Percentiles rank a stretch among this genome's conserved stretches.
phyloP scores from a whole-genome alignment of 2,888 invertebrate genomes.

The Bellardia pandia region DNA sequence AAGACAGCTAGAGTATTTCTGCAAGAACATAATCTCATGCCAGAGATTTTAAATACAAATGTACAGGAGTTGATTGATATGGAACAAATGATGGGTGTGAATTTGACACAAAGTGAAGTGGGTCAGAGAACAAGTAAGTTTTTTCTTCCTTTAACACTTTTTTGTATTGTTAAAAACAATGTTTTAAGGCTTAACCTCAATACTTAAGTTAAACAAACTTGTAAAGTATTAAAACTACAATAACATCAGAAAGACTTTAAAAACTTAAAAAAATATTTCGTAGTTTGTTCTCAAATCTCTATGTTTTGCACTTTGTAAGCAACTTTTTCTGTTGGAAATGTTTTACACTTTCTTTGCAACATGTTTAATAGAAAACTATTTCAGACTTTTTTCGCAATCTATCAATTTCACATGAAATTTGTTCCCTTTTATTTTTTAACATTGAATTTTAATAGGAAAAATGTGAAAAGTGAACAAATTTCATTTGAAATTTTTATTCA shows the following conservation, averaged over 20 bases:
- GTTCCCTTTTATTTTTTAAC: too few species aligned
- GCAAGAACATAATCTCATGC: constrained; percentile 86
- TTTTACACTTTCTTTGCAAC: too few species aligned
- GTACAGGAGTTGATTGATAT: constrained; percentile 90
- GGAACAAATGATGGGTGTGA: constrained; percentile 86
- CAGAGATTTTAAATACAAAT: constrained; percentile 88
- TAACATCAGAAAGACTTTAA: too few species aligned
- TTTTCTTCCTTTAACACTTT: not conserved
- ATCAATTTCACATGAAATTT: too few species aligned
- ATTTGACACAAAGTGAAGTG: constrained; percentile 84
- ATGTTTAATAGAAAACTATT: too few species aligned
- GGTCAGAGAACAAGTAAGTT: constrained; percentile 83
- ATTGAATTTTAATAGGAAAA: too few species aligned
- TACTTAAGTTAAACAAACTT: not conserved
- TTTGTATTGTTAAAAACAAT: not conserved
- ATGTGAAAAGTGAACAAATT: too few species aligned
- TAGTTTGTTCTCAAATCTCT: too few species aligned
- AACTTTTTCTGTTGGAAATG: too few species aligned
- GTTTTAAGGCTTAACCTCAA: not conserved
- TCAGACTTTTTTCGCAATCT: too few species aligned
- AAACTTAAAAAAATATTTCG: not conserved
- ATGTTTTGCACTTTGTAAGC: too few species aligned
- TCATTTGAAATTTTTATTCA: too few species aligned
- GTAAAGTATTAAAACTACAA: not conserved
- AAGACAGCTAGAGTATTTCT: constrained; percentile 87